Conservation (phyloP, 2,888 invertebrate species). For the Stenurella melanura region DNA sequence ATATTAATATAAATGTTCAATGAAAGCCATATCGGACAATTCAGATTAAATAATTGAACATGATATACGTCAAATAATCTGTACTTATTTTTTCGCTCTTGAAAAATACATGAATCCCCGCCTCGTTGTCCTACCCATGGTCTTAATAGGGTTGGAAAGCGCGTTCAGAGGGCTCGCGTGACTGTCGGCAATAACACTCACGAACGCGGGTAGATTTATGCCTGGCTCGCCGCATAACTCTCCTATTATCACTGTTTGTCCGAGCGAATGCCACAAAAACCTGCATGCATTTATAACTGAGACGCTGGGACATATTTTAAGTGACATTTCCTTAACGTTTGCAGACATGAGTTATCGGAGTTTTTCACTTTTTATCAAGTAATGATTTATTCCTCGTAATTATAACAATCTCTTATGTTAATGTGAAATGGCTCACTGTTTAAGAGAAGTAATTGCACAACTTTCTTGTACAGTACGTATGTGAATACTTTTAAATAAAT, state of each 20-base stretch:
- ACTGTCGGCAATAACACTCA: slow-evolving; percentile 69
- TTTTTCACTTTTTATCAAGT: slow-evolving; percentile 23
- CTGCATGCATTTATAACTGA: slow-evolving; percentile 61
- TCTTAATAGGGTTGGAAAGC: slow-evolving; percentile 42
- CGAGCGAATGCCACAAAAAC: slow-evolving; percentile 69
- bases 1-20: too few species aligned
- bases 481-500: too few species aligned
- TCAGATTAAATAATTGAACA: too few species aligned
- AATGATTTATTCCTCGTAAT: slow-evolving; percentile 30
- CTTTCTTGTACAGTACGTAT: too few species aligned
- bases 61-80: too few species aligned
- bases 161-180: slow-evolving; percentile 63
- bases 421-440: neutral
- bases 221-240: slow-evolving; percentile 68
- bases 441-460: neutral
- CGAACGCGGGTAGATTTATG: slow-evolving; percentile 70
- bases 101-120: slow-evolving; percentile 32
- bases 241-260: slow-evolving; percentile 72
- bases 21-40: too few species aligned
- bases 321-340: slow-evolving; percentile 43
- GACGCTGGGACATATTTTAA: slow-evolving; percentile 38
- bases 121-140: slow-evolving; percentile 37
- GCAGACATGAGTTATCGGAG: slow-evolving; percentile 42
- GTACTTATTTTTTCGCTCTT: neutral
- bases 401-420: neutral